Evolutionary conservation across 2,113 vertebrate genomes (phyloP).

Genomic region (Grantiella picta): DNA sequence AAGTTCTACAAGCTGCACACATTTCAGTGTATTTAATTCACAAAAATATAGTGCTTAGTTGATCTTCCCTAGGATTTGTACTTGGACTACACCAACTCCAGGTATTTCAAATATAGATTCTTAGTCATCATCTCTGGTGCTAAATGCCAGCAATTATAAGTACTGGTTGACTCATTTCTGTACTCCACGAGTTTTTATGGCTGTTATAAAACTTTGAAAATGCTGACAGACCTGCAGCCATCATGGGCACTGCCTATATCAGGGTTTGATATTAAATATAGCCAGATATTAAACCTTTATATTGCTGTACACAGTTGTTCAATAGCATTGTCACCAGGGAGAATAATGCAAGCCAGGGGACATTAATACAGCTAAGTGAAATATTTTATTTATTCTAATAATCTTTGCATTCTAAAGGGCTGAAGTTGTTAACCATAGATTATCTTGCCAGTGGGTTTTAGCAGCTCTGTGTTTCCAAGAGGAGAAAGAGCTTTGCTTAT

Average conservation of each 20-base stretch:
- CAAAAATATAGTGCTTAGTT: not conserved
- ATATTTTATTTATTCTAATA: slow-evolving; percentile 28
- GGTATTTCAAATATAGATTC: slow-evolving; percentile 49
- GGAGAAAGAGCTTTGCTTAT: not conserved
- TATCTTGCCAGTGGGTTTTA: not conserved
- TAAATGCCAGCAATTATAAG: slow-evolving; percentile 55
- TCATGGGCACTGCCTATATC: not conserved
- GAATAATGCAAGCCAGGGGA: not conserved
- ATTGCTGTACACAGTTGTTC: not conserved
- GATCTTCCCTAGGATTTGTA: not conserved
- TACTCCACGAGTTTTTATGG: slow-evolving; percentile 25
- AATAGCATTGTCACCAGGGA: slow-evolving; percentile 2
- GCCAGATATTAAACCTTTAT: not conserved
- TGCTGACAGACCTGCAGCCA: slow-evolving; percentile 9
- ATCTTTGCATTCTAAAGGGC: not conserved
- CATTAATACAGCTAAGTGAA: not conserved
- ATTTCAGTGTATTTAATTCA: not conserved
- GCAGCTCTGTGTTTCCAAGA: not conserved
- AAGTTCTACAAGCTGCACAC: not conserved
- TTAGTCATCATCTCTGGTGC: slow-evolving; percentile 43
- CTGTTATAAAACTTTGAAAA: slow-evolving; percentile 49
- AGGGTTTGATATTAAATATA: slow-evolving; percentile 17
- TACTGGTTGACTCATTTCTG: slow-evolving; percentile 48
- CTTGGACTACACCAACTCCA: slow-evolving; percentile 32
- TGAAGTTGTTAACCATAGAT: not conserved